Conservation (phyloP, 2,888 invertebrate genomes). For the Empis stercorea region DNA sequence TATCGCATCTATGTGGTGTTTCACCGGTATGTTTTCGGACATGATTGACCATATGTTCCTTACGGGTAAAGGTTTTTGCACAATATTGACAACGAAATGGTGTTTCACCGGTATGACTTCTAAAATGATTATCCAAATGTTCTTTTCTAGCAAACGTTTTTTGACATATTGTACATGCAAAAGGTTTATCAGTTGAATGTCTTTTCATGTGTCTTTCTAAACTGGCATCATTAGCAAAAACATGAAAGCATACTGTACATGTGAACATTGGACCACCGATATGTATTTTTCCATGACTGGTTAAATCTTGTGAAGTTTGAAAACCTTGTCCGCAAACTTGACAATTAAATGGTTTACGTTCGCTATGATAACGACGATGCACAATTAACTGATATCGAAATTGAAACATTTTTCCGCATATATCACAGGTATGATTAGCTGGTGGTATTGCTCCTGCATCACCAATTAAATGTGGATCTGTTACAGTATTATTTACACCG, state of each 20-base stretch:
- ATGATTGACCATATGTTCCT: constrained; percentile 78
- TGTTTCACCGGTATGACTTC: constrained; percentile 70
- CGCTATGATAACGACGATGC: constrained; percentile 74
- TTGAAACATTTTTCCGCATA: constrained; percentile 77
- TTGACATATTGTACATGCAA: constrained; percentile 72
- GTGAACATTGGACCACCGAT: constrained; percentile 65
- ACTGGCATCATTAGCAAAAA: constrained; percentile 56
- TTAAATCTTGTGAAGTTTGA: constrained; percentile 63
- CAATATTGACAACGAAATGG: constrained; percentile 76
- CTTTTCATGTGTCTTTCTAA: constrained; percentile 68
- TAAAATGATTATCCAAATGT: constrained; percentile 74
- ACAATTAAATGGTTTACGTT: constrained; percentile 70
- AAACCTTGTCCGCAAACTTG: constrained; percentile 76
- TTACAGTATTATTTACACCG: constrained; percentile 28
- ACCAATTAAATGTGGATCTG: constrained; percentile 47
- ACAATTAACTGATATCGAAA: constrained; percentile 79
- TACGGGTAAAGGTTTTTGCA: constrained; percentile 71
- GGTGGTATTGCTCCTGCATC: constrained; percentile 30
- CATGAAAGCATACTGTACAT: constrained; percentile 59
- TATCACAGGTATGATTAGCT: constrained; percentile 61
- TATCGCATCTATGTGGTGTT: constrained; percentile 73
- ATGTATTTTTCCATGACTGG: constrained; percentile 73
- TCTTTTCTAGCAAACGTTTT: constrained; percentile 79
- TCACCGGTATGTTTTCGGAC: constrained; percentile 71
- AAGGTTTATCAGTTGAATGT: constrained; percentile 71